These are phyloP conservation scores for Entelurus aequoreus DNA, from an alignment of 2,113 vertebrate genomes.

Conservation along the genomic window DNA sequence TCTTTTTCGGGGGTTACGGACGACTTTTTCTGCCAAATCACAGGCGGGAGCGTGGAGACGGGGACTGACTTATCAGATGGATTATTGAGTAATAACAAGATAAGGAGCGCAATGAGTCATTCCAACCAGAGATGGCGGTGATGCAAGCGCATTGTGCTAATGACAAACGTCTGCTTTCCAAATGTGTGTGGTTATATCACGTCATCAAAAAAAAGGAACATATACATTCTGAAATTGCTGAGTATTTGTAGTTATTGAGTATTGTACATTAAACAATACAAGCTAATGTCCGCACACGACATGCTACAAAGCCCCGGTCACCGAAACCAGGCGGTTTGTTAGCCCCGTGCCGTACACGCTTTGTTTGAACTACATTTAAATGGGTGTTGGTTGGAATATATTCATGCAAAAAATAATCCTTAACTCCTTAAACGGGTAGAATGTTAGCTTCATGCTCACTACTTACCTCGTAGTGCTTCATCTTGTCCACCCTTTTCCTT, in stretches of 20 bases:
- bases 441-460: constrained; percentile 4
- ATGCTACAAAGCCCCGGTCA: constrained; percentile 18
- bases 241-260: not conserved
- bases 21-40: not conserved
- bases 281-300: not conserved
- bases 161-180: not conserved
- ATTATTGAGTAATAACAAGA: constrained; percentile 48
- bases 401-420: not conserved
- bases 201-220: not conserved
- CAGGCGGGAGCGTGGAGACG: not conserved
- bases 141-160: not conserved
- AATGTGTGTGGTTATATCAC: not conserved
- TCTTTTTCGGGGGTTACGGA: not conserved
- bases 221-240: not conserved
- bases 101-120: constrained; percentile 31
- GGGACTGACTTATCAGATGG: constrained; percentile 44
- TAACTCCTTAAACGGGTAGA: fast-evolving
- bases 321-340: constrained; percentile 9
- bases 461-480: constrained; percentile 82
- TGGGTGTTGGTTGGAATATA: not conserved
- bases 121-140: constrained; percentile 37
- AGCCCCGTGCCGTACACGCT: constrained; percentile 6
- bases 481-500: constrained; percentile 60
- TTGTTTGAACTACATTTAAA: not conserved
- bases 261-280: not conserved